Evolutionary conservation across 2,113 vertebrate genomes (phyloP).

Genomic region (Pseudorectes ferrugineus): DNA sequence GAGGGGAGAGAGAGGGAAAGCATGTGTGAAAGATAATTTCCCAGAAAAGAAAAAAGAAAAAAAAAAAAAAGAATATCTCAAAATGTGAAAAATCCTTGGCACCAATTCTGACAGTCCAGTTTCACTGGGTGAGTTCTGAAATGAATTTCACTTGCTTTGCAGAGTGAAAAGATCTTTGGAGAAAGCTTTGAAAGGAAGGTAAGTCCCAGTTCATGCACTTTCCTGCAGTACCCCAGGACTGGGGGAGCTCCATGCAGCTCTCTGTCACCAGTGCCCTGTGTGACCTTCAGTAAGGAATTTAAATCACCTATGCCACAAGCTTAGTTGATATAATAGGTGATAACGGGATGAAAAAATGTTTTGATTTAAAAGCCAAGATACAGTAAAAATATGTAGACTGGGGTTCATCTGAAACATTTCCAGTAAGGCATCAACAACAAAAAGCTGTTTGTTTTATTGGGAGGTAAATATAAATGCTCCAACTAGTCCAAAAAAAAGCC

Average conservation of each 20-base stretch:
- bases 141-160: conserved; percentile 6
- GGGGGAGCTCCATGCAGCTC: not conserved
- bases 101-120: not conserved
- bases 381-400: not conserved
- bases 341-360: not conserved
- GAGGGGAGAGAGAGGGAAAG: not conserved
- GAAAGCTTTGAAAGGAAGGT: not conserved
- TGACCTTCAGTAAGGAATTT: conserved; percentile 32
- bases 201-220: not conserved
- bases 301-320: not conserved
- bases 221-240: not conserved
- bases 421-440: not conserved
- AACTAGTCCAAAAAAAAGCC: not conserved
- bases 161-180: not conserved
- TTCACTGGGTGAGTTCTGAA: not conserved
- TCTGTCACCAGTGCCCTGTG: not conserved
- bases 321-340: not conserved
- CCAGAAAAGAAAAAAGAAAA: not conserved
- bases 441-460: not conserved
- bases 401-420: not conserved
- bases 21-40: not conserved
- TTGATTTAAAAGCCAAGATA: not conserved
- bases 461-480: not conserved
- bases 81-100: conserved; percentile 1
- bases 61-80: not conserved